These are phyloP conservation scores for Diloba caeruleocephala DNA, from an alignment of 2,888 invertebrate species.

Conservation along the genomic window DNA sequence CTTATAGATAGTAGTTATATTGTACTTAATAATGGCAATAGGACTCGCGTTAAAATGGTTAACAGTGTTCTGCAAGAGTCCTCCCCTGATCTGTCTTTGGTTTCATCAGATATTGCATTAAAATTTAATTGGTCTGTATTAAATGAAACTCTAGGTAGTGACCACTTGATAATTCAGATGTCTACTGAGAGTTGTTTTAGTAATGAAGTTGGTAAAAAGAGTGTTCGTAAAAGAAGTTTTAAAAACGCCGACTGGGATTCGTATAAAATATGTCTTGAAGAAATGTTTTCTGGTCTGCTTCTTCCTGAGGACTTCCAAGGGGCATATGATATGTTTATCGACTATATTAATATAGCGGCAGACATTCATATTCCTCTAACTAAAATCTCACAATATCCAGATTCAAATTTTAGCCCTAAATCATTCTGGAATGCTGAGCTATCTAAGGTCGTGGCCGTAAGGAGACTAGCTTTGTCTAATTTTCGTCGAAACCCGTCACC, in stretches of 20 bases:
- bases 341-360: background rate
- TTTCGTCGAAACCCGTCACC: constrained; percentile 8
- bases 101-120: background rate
- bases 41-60: background rate
- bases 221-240: no score
- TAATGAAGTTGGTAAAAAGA: background rate
- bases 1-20: background rate
- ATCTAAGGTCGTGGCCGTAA: constrained; percentile 4
- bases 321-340: no score
- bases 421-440: constrained; percentile 4
- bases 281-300: no score
- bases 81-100: background rate
- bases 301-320: no score
- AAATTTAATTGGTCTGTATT: no score
- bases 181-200: background rate
- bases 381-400: background rate
- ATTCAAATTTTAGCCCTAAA: constrained; percentile 2
- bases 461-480: constrained; percentile 4
- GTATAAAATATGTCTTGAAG: no score
- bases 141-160: background rate
- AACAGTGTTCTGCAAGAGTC: background rate
- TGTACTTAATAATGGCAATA: background rate
- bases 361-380: background rate
- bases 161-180: background rate
- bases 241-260: no score